phyloP scores from a whole-genome alignment of 1,140 invertebrate genomes.

The Teleogryllus occipitalis region DNA sequence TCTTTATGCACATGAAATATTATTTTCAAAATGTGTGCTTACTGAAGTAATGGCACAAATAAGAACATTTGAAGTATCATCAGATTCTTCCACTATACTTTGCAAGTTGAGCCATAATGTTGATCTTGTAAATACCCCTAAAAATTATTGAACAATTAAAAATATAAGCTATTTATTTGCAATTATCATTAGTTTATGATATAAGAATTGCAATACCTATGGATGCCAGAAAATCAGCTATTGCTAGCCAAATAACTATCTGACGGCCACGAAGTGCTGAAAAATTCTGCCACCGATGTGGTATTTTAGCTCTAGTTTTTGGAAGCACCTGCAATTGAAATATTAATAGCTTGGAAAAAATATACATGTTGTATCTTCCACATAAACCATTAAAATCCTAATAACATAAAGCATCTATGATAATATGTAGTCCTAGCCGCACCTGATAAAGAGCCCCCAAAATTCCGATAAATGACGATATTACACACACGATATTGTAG shows the following conservation, averaged over 20 bases:
- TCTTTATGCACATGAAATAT: background rate
- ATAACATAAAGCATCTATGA: too few species aligned
- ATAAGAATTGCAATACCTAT: conserved; percentile 43
- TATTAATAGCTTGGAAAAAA: too few species aligned
- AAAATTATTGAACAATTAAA: conserved; percentile 18
- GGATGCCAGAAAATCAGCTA: conserved; percentile 66
- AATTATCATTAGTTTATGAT: too few species aligned
- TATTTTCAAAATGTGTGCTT: conserved; percentile 31
- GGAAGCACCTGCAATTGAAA: background rate
- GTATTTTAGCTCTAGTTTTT: background rate
- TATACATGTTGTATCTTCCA: too few species aligned
- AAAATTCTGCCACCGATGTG: conserved; percentile 38
- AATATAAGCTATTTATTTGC: too few species aligned
- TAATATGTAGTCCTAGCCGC: conserved; percentile 15
- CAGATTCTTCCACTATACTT: conserved; percentile 52
- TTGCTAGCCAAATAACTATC: conserved; percentile 68
- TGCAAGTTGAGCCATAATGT: conserved; percentile 58
- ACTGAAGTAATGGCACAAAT: conserved; percentile 67
- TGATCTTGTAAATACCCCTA: conserved; percentile 64
- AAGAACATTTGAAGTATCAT: conserved; percentile 53
- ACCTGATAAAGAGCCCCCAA: conserved; percentile 67
- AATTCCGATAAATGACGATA: conserved; percentile 62
- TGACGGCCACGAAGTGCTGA: conserved; percentile 51
- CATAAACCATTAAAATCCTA: too few species aligned
- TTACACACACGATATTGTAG: conserved; percentile 62